Evolutionary conservation across 1,140 invertebrate genomes (phyloP), one percentile per base, ranked within the genome.

Genomic region (Polyergus mexicanus): DNA sequence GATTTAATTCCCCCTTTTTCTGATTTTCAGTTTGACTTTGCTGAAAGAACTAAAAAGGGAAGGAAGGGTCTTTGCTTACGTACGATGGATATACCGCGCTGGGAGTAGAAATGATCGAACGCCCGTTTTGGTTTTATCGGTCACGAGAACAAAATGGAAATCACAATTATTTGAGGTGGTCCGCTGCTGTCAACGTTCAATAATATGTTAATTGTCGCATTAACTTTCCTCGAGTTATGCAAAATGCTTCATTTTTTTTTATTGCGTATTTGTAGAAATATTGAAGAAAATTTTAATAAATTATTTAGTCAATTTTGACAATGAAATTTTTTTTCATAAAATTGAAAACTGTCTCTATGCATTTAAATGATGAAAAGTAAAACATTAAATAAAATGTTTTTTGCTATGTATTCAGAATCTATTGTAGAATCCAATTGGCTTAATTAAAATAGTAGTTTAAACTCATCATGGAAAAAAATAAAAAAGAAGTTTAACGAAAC

Each of bases 1-100:
- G 89, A 90, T 90, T 90, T 87, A 71, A 87, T 87, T 85, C 83
- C 80, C 78, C 80, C 78, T 68, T 72, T 88, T 62, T 87, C 77
- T 71, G 78, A 83, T 86, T 80, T 75, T 81, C 87, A 72, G 88
- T 86, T 89, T 88, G 66, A 74, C 87, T 56, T 65, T 68, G 44
- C 41, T 63, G 19, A 51, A 51, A 51, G 47, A 35, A 28, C 56
- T 51, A 19, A 56, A 41, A 16, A 62, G 41, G 63, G 69, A 28
- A 51, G 63, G 69, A 28, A 51, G 54, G 44, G 54, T 76, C 58
- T 51, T 77, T 60, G 56, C 58, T 77, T 77, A 63, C 22, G 58
- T 77, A 65, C 72, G 74, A 54, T 65, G 78, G 68, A 83, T 41
- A 35, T 60, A 71, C 22, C 66, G 66, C 66, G 25, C 25, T 22